Percentiles rank a stretch among this genome's conserved stretches.
These are phyloP conservation scores for Cataglyphis livida DNA, from an alignment of 2,888 invertebrate genomes.

Conservation along the genomic window DNA sequence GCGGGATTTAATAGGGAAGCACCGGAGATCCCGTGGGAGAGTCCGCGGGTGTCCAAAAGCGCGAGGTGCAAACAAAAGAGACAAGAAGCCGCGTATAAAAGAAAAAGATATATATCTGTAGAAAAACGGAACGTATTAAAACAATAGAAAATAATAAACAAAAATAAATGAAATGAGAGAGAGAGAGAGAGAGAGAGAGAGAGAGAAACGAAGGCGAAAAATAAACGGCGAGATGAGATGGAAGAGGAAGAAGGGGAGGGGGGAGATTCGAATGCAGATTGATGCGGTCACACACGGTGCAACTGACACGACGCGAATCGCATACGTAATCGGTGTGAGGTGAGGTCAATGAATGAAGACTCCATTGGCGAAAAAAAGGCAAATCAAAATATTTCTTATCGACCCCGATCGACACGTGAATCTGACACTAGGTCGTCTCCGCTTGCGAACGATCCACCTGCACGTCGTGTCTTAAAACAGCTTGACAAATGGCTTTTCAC, in stretches of 20 bases:
- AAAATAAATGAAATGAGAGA: constrained; percentile 65
- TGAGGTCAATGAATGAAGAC: constrained; percentile 76
- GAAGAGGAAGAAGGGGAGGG: constrained; percentile 61
- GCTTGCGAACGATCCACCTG: neutral
- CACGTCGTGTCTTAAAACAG: neutral
- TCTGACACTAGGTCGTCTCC: neutral
- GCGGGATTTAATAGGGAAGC: constrained; percentile 79
- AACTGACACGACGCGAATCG: constrained; percentile 81
- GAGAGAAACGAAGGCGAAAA: constrained; percentile 41
- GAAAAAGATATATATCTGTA: constrained; percentile 18
- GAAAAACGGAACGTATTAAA: neutral
- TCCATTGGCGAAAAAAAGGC: constrained; percentile 56
- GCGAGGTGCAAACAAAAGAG: constrained; percentile 83
- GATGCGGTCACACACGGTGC: constrained; percentile 85
- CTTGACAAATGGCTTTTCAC: neutral
- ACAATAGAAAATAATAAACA: neutral
- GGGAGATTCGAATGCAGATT: constrained; percentile 82
- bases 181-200: constrained; percentile 37
- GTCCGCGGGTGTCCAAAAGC: constrained; percentile 79
- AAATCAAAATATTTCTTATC: constrained; percentile 57
- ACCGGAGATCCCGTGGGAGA: constrained; percentile 67
- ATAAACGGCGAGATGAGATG: constrained; percentile 59
- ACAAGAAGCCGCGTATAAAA: constrained; percentile 49
- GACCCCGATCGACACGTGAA: neutral
- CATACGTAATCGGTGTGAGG: constrained; percentile 78